Conservation (phyloP, 2,888 invertebrate species). For the Nomada goodeniana region DNA sequence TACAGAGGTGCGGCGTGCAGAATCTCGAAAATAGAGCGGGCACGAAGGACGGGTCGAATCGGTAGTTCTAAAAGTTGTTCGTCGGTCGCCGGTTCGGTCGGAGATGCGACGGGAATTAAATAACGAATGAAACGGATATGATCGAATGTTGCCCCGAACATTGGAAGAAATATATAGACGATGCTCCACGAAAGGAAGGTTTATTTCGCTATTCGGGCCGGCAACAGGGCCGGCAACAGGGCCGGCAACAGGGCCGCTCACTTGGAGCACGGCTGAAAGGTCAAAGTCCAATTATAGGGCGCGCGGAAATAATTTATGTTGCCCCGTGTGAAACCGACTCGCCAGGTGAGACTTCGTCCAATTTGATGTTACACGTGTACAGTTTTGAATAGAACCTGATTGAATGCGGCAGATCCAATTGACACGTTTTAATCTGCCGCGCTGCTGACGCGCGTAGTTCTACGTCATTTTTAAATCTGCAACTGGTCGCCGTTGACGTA, state of each 20-base stretch:
- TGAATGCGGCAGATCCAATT: background rate
- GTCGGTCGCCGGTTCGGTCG: conserved; percentile 6
- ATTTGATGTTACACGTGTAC: background rate
- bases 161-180: conserved; percentile 29
- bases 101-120: conserved; percentile 47
- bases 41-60: background rate
- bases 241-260: conserved; percentile 71
- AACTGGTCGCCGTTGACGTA: too few relatives aligned
- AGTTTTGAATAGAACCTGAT: too few relatives aligned
- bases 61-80: conserved; percentile 36
- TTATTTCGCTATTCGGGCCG: conserved; percentile 74
- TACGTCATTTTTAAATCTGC: too few relatives aligned
- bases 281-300: conserved; percentile 80
- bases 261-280: conserved; percentile 74
- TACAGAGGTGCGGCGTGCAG: conserved; percentile 3
- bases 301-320: conserved; percentile 70
- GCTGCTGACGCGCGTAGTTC: too few relatives aligned
- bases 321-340: conserved; percentile 40
- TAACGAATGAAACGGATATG: conserved; percentile 49
- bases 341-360: background rate
- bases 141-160: conserved; percentile 17
- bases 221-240: conserved; percentile 72
- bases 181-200: conserved; percentile 45
- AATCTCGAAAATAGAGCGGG: conserved; percentile 29
- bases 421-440: background rate